Evolutionary conservation across 2,113 vertebrate species (phyloP), one percentile per base, ranked within the genome.

Genomic region (Podarcis muralis): DNA sequence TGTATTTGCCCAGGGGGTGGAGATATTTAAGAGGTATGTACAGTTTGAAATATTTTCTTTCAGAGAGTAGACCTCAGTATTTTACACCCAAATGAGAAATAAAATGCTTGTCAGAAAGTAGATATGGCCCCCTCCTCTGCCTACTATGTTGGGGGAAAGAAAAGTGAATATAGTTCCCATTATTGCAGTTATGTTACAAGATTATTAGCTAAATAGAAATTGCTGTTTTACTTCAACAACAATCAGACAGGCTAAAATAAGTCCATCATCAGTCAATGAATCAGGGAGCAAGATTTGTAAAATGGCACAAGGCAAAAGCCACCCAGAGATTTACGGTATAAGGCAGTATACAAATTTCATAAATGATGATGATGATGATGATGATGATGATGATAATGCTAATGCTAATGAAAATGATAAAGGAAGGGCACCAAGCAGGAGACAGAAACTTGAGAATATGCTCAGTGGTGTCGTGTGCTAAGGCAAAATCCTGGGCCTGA

Each of bases 181-280:
- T 62, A 85, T 87, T 89, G 48, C 20, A 0, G 92, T 90, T 94
- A 30, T 32, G 62, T 78, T 0, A 0, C 27, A 62, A 91, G 43
- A 40, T 90, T 93, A 91, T 92, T 88, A 9, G 2, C 76, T 91
- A 84, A 90, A 79, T 57, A 81, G 37, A 83, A 91, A 93, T 86
- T 43, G 89, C 22, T 91, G 48, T 7, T 87, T 90, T 90, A 62
- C 84, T 92, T 84, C 48, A 91, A 23, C 22, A 82, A 92, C 25
- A 86, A 53, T 37, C 13, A 0, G 5, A 90, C 89, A 87, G 75
- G 65, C 83, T 87, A 78, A 86, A 32, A 82, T 40, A 18, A n/a
- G 71, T 90, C 88, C 80, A 71, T 68, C 23, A 1, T 27, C 66
- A 68, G 66, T 68, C 66, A 27, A 23, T 68, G 66, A 68, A 68